Evolutionary conservation across 2,797 vertebrate species (phyloP).

Genomic region (Phalloptychus januarius): DNA sequence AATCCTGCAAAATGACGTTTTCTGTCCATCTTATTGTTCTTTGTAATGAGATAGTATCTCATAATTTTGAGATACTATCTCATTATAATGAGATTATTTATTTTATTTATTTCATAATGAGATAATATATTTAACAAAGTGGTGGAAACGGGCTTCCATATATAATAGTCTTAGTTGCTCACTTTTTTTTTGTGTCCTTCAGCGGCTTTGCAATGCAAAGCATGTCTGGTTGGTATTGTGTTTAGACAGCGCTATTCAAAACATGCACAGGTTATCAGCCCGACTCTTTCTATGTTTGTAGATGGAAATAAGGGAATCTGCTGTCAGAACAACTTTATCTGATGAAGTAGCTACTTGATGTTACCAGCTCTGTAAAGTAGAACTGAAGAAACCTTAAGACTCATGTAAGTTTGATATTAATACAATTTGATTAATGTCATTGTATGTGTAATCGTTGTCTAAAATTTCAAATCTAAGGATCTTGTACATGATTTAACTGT

Average conservation of each 20-base stretch:
- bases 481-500: too few relatives aligned
- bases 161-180: neutral
- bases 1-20: neutral
- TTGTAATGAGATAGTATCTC: too few relatives aligned
- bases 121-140: too few relatives aligned
- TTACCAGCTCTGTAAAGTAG: neutral
- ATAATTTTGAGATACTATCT: too few relatives aligned
- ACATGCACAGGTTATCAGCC: neutral
- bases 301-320: neutral
- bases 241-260: neutral
- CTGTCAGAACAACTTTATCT: neutral
- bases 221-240: neutral
- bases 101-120: too few relatives aligned
- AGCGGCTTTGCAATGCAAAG: neutral
- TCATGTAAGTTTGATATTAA: too few relatives aligned
- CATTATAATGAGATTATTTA: too few relatives aligned
- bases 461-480: too few relatives aligned
- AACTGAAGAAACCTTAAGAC: neutral
- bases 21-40: neutral
- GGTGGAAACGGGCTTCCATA: too few relatives aligned
- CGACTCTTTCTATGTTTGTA: neutral
- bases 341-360: neutral
- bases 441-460: too few relatives aligned
- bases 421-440: too few relatives aligned
- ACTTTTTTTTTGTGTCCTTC: neutral